phyloP scores from a whole-genome alignment of 2,113 vertebrate genomes.

The Ceratotherium simum region DNA sequence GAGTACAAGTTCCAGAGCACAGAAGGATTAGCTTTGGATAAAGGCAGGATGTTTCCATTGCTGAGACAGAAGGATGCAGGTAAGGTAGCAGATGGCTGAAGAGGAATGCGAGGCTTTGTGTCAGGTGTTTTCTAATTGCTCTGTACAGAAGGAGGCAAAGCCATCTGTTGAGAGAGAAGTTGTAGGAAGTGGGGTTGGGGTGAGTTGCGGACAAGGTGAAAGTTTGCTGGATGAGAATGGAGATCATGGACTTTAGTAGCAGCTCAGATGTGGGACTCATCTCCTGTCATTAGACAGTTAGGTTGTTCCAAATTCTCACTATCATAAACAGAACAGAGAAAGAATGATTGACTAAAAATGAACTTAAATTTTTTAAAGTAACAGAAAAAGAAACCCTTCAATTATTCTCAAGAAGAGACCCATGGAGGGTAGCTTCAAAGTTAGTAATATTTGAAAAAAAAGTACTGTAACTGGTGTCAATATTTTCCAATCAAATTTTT shows the following conservation, averaged over 20 bases:
- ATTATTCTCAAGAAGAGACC: slow-evolving; percentile 2
- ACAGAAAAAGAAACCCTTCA: neutral
- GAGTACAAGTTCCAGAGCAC: neutral
- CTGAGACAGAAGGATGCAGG: neutral
- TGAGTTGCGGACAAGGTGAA: neutral
- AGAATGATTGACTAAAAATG: neutral
- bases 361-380: neutral
- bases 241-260: neutral
- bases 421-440: neutral
- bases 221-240: neutral
- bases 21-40: neutral
- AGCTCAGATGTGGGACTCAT: neutral
- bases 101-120: neutral
- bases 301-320: neutral
- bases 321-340: slow-evolving; percentile 19
- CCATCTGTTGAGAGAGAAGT: neutral
- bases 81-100: neutral
- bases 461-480: neutral
- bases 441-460: neutral
- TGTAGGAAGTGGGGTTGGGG: neutral
- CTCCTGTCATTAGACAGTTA: neutral
- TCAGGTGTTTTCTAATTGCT: neutral
- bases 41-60: neutral
- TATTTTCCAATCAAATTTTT: slow-evolving; percentile 41
- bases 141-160: neutral